Base-by-base conservation (phyloP, 2,888 invertebrate genomes). In the Lysandra bellargus region DNA sequence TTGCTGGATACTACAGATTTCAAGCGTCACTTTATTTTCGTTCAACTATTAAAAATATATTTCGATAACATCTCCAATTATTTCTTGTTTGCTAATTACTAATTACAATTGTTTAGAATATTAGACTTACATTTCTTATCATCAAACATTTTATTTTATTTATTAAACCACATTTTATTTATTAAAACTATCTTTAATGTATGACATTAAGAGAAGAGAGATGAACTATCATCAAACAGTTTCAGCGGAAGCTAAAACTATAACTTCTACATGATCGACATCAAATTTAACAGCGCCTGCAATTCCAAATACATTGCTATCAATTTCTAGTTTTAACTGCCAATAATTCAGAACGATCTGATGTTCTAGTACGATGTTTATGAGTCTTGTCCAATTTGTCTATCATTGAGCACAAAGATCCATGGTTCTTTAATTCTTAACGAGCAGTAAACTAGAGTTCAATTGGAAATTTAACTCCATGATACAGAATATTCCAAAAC, bases 261-360 rank as follows among this genome's bases (percentile, higher is more conserved):
- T 77, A 78, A 61, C 73, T 57, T 78, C 76, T 49, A 49, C 61
- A 79, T 74, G 53, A 30, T 79, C 77, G 64, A 49, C 78, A 74
- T 80, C 53, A 80, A 75, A 80, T 79, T 80, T 80, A 78, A 80
- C 78, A 78, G 74, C 73, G 60, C 23, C 73, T 60, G 76, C 77
- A 60, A 73, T 74, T 37, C 60, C 0, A 74, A 69, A 78, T 37
- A 74, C 49, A 57, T 30, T 49, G 49, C 7, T 49, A 23, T 75
- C 12, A 12, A 49, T 76, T 76, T 37, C 76, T 53, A 76, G 57
- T 33, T 53, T 14, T 76, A 30, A 53, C 33, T 33, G 57, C 57
- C 30, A 76, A 12, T 57, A 76, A 49, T 53, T 76, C 53, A 30
- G n/a, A 76, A 30, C 33, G 57, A 76, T 69, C 33, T 57, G 33